Evolutionary conservation across 2,797 vertebrate species (phyloP).

Genomic region (Schizopygopsis pylzovi): DNA sequence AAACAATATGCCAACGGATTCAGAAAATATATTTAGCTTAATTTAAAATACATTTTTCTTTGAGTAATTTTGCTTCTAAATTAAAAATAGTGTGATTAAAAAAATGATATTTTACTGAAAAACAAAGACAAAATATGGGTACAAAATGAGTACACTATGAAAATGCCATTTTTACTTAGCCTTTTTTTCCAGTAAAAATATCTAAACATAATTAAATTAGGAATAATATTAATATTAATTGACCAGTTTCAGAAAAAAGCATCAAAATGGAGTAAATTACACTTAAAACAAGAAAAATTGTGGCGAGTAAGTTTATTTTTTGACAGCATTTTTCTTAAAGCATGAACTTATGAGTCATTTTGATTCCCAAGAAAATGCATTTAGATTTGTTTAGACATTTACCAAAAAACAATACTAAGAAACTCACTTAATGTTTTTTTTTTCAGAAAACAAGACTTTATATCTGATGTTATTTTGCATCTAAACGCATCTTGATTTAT

Average conservation of each 20-base stretch:
- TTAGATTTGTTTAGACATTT: not conserved
- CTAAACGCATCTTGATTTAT: not conserved
- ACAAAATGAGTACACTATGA: no score
- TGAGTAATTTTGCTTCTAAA: not conserved
- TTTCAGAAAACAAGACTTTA: not conserved
- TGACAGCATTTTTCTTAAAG: not conserved
- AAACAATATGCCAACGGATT: not conserved
- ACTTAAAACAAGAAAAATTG: not conserved
- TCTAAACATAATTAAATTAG: not conserved
- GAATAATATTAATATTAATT: no score
- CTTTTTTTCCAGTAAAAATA: not conserved
- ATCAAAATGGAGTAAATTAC: not conserved
- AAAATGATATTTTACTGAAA: no score
- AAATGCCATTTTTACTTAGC: no score
- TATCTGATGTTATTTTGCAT: not conserved
- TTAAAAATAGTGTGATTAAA: not conserved
- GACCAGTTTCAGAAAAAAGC: not conserved
- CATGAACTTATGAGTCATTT: not conserved
- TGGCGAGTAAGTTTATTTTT: no score
- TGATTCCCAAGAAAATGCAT: not conserved
- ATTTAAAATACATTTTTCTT: not conserved
- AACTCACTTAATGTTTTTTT: no score
- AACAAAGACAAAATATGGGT: no score
- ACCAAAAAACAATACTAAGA: not conserved
- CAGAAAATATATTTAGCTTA: not conserved